Base-by-base conservation (phyloP, 2,113 vertebrate genomes). In the Hippocampus abdominalis region DNA sequence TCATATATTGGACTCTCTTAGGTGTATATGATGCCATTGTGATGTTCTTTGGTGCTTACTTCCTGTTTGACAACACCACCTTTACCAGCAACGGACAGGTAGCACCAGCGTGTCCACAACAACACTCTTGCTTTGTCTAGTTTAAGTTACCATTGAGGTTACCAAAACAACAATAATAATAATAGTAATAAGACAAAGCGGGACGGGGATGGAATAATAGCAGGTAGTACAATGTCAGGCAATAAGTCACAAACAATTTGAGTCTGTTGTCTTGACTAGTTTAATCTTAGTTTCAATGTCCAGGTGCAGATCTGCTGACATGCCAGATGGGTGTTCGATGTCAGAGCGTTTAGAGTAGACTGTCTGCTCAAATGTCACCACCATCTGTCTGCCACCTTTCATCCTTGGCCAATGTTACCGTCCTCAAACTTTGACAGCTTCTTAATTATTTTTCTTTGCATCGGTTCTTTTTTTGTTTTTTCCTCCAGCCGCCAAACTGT, bases 11-110 rank as follows among this genome's bases (percentile, higher is more conserved):
- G 97, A 98, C 96, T 3, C 81, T 94, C 81, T 89, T 99, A 66
- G 96, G 97, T 2, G 88, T 96, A 1, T 99, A 98, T 62, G 94
- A 98, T 2, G 96, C 97, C 8, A 67, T 95, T 32, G 94, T 98
- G 61, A 98, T 99, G 92, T 99, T 98, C 92, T 99, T 99, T 76
- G 96, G 97, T 84, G 94, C 94, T 90, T 99, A 97, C 89, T 96
- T 97, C 91, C 90, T 99, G 87, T 96, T 97, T 82, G 95, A 97
- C 82, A 96, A 95, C 89, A 95, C 95, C 60, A 87, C 94, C 56
- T 93, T 97, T 90, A 95, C 94, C 92, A 96, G 95, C 92, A 97
- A 96, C 0, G 97, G 97, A 86, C 96, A 99, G 96, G 96, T 99
- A 88, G 89, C 89, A 0, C 4, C 39, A n/a, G 36, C 20, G 29